Conservation (phyloP, 64 coral and sea anemone genomes). For the Montipora foliosa region DNA sequence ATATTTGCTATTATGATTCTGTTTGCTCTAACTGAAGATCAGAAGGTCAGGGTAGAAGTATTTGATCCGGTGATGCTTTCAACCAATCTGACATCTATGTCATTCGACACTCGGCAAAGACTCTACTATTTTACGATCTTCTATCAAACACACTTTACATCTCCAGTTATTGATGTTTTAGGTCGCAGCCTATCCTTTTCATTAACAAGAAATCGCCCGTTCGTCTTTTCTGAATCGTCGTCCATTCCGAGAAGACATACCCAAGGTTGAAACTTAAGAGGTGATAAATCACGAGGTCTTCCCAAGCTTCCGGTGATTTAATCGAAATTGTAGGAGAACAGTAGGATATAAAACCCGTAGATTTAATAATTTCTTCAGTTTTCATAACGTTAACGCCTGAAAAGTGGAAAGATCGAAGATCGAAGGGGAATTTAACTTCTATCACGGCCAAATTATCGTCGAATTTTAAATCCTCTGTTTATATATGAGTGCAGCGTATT, state of each 20-base stretch:
- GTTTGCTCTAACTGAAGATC: slow-evolving; percentile 1
- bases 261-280: slow-evolving; percentile 33
- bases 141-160: background rate
- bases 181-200: background rate
- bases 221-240: background rate
- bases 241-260: background rate
- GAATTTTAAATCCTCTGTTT: no score
- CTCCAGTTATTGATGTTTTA: background rate
- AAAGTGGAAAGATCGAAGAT: background rate
- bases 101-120: slow-evolving; percentile 38
- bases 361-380: background rate
- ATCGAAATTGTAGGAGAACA: background rate
- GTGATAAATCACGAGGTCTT: background rate
- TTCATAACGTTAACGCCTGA: background rate
- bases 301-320: slow-evolving; percentile 1
- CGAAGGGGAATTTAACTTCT: background rate
- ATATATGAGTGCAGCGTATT: no score
- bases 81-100: background rate
- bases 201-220: background rate
- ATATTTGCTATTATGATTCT: slow-evolving; percentile 29
- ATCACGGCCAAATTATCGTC: background rate
- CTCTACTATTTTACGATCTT: background rate
- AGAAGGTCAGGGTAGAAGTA: background rate
- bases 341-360: background rate
- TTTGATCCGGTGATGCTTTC: slow-evolving; percentile 5